Evolutionary conservation across 2,888 invertebrate genomes (phyloP).

Genomic region (Drosophila merina): DNA sequence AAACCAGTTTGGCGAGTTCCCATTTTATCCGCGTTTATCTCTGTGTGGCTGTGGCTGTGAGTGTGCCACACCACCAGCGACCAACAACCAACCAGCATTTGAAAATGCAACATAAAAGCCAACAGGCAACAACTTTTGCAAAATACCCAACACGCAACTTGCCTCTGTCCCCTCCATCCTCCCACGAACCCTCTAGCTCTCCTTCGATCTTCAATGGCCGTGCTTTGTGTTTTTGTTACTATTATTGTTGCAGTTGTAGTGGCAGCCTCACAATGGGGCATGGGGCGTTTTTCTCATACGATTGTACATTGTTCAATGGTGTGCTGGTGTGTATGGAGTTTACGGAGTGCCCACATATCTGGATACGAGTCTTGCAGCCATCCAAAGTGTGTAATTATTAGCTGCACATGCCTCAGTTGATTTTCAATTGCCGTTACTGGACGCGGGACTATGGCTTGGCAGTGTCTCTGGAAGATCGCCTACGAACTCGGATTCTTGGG

Average conservation of each 20-base stretch:
- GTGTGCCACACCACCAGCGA: conserved; percentile 57
- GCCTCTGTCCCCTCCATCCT: conserved; percentile 33
- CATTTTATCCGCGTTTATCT: conserved; percentile 16
- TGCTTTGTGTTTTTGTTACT: conserved; percentile 45
- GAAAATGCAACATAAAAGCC: conserved; percentile 76
- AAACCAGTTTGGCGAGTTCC: conserved; percentile 75
- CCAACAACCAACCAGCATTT: conserved; percentile 76
- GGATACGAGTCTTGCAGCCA: conserved; percentile 46
- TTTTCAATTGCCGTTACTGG: conserved; percentile 67
- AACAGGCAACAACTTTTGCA: conserved; percentile 70
- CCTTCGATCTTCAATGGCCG: conserved; percentile 45
- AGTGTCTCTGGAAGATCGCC: conserved; percentile 1
- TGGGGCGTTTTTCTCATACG: conserved; percentile 73
- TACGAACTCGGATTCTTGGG: not conserved
- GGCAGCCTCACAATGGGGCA: conserved; percentile 52
- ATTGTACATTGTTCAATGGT: conserved; percentile 36
- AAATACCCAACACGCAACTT: conserved; percentile 67
- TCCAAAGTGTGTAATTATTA: conserved; percentile 62
- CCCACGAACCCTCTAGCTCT: not conserved
- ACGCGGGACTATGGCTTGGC: conserved; percentile 6
- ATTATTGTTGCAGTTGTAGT: conserved; percentile 35
- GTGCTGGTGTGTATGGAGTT: conserved; percentile 8
- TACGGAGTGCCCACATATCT: conserved; percentile 58
- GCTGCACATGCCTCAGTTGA: conserved; percentile 62
- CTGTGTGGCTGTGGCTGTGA: conserved; percentile 43